phyloP scores from a whole-genome alignment of 2,888 invertebrate species.

The Dasypogon diadema region DNA sequence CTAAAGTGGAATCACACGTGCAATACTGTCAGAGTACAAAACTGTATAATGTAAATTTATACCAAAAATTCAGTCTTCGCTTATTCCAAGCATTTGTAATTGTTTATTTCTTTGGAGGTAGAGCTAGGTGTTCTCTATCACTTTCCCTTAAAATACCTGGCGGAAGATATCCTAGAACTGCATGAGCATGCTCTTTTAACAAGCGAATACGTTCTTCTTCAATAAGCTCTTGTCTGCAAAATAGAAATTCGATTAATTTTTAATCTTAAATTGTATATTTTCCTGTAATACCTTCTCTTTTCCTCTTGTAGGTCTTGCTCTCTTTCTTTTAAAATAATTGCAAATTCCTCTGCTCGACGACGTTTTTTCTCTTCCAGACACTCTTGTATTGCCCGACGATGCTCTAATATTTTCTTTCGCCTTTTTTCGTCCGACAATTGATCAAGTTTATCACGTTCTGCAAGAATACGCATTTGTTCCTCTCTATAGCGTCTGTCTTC shows the following conservation, averaged over 20 bases:
- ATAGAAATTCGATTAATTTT: not conserved
- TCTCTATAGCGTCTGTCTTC: conserved; percentile 57
- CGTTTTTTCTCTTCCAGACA: conserved; percentile 70
- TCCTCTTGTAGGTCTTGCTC: conserved; percentile 69
- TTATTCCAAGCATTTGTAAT: no score
- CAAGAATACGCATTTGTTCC: conserved; percentile 70
- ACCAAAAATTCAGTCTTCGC: no score
- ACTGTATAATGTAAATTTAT: no score
- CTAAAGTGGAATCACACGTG: no score
- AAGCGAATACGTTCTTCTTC: conserved; percentile 72
- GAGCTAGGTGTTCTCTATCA: conserved; percentile 66
- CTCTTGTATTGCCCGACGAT: conserved; percentile 71
- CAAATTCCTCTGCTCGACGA: conserved; percentile 68
- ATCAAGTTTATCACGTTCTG: conserved; percentile 73
- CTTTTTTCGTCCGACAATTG: conserved; percentile 73
- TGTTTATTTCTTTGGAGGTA: conserved; percentile 48
- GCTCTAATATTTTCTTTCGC: conserved; percentile 72
- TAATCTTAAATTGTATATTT: no score
- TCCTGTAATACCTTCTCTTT: conserved; percentile 69
- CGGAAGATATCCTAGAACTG: conserved; percentile 72
- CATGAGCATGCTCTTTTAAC: conserved; percentile 71
- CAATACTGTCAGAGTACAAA: no score
- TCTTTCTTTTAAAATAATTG: conserved; percentile 64
- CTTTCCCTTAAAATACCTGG: conserved; percentile 70
- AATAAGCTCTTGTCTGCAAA: conserved; percentile 68